phyloP scores from a whole-genome alignment of 2,888 invertebrate species.

The Caenorhabditis sulstoni region DNA sequence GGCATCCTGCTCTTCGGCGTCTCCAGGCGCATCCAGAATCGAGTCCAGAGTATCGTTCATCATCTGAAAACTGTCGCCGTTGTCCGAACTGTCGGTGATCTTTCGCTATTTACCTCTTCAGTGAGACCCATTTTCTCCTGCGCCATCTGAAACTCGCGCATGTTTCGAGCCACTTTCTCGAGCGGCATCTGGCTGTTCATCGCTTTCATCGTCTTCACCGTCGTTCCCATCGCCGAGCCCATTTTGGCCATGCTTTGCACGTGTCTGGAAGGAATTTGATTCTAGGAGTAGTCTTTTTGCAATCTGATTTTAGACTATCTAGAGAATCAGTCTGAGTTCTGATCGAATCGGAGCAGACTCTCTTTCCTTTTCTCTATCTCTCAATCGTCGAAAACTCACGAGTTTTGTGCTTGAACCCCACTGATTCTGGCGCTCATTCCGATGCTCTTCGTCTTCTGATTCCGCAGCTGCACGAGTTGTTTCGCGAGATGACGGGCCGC shows the following conservation, averaged over 20 bases:
- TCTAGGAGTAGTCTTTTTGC: too few relatives aligned
- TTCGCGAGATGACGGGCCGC: constrained; percentile 87
- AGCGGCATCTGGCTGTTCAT: constrained; percentile 86
- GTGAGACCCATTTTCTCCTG: constrained; percentile 94
- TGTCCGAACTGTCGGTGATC: neutral
- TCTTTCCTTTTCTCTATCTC: too few relatives aligned
- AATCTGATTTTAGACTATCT: too few relatives aligned
- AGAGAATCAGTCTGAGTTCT: too few relatives aligned
- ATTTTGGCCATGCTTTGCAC: constrained; percentile 92
- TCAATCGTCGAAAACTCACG: constrained; percentile 14
- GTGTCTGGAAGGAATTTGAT: constrained; percentile 67
- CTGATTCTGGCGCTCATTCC: constrained; percentile 89
- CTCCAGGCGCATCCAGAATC: constrained; percentile 90
- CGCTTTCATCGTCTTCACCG: constrained; percentile 90
- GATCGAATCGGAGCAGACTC: too few relatives aligned
- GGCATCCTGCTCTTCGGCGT: constrained; percentile 91
- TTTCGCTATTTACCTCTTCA: constrained; percentile 87
- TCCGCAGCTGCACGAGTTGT: constrained; percentile 90
- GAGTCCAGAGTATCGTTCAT: constrained; percentile 92
- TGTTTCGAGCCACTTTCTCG: constrained; percentile 86
- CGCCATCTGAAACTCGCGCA: constrained; percentile 90
- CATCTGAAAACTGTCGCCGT: constrained; percentile 55
- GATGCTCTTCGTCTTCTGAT: constrained; percentile 90
- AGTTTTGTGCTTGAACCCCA: constrained; percentile 84
- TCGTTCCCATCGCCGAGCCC: constrained; percentile 90